These are phyloP conservation scores for Lithophane ornitopus DNA, from an alignment of 2,888 invertebrate genomes.

Conservation along the genomic window DNA sequence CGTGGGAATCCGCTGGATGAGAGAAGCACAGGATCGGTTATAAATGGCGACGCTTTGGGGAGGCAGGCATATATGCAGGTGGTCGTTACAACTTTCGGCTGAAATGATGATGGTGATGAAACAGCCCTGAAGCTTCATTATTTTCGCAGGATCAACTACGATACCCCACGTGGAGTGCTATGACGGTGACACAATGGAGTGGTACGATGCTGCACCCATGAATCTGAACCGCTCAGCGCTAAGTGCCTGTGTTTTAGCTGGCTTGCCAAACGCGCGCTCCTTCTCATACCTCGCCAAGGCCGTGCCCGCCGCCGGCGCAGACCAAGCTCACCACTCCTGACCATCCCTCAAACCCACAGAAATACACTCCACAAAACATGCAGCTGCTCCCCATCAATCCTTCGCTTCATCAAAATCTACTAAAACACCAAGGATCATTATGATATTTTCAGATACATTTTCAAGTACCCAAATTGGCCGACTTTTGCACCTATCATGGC, in stretches of 20 bases:
- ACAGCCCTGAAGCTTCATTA: background rate
- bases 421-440: constrained; percentile 38
- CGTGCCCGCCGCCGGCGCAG: constrained; percentile 87
- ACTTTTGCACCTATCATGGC: constrained; percentile 50
- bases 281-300: constrained; percentile 91
- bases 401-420: constrained; percentile 59
- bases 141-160: constrained; percentile 91
- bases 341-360: constrained; percentile 43
- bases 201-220: constrained; percentile 94
- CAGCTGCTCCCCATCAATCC: constrained; percentile 55
- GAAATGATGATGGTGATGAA: background rate
- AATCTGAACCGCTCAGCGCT: constrained; percentile 95
- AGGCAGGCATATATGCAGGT: background rate
- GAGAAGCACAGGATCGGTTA: background rate
- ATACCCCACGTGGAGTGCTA: constrained; percentile 95
- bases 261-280: constrained; percentile 92
- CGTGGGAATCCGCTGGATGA: background rate
- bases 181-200: constrained; percentile 92
- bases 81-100: background rate
- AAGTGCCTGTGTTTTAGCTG: constrained; percentile 94
- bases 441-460: constrained; percentile 61
- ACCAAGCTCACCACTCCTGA: constrained; percentile 83
- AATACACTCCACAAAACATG: constrained; percentile 50
- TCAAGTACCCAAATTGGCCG: constrained; percentile 51
- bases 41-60: background rate